These are phyloP conservation scores for Napeogenes sylphis DNA, from an alignment of 2,888 invertebrate species.

Conservation along the genomic window DNA sequence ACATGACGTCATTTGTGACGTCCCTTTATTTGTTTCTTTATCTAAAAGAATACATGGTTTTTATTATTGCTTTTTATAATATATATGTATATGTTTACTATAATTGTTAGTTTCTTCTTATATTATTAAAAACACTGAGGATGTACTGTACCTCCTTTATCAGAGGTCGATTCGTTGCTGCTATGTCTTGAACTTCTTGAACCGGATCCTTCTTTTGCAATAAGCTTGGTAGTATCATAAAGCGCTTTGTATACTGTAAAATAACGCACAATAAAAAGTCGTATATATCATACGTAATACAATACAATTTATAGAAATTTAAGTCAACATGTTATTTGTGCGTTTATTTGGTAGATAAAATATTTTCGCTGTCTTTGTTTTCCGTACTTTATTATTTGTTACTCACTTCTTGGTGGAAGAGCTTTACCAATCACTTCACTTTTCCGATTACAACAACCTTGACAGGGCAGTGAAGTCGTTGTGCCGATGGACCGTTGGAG, in stretches of 20 bases:
- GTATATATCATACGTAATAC: too few species aligned
- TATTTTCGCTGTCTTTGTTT: too few species aligned
- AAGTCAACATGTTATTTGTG: too few species aligned
- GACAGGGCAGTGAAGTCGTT: conserved; percentile 19
- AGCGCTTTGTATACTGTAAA: conserved; percentile 46
- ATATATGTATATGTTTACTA: too few species aligned
- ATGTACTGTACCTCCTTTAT: conserved; percentile 12
- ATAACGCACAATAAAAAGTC: conserved; percentile 5
- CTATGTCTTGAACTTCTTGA: conserved; percentile 11
- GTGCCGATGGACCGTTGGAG: conserved; percentile 20
- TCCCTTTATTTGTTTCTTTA: conserved; percentile 9
- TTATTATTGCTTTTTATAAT: background rate
- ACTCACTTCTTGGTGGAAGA: conserved; percentile 39
- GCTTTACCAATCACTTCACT: conserved; percentile 28
- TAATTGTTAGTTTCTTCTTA: too few species aligned
- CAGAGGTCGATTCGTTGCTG: background rate
- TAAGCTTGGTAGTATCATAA: conserved; percentile 39
- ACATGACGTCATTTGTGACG: conserved; percentile 16
- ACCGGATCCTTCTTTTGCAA: conserved; percentile 20
- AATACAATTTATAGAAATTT: too few species aligned
- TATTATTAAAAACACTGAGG: too few species aligned
- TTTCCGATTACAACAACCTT: conserved; percentile 14
- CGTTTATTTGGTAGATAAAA: too few species aligned
- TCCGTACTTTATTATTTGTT: background rate
- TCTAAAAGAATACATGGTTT: conserved; percentile 9